Evolutionary conservation across 2,113 vertebrate species (phyloP).

Genomic region (human): GRCh38 chr9:136005501-136006000

Average conservation of each 20-base stretch:
- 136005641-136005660: no score
- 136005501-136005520: no score
- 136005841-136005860: not conserved
- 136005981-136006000: not conserved
- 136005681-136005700: no score
- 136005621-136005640: not conserved
- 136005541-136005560: no score
- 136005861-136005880: rapidly evolving
- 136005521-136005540: rapidly evolving
- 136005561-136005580: not conserved
- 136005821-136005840: not conserved
- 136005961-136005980: rapidly evolving
- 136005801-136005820: not conserved
- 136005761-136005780: no score
- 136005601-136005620: rapidly evolving
- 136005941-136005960: not conserved
- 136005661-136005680: not conserved
- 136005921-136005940: not conserved
- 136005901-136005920: rapidly evolving
- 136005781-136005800: not conserved
- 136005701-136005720: rapidly evolving
- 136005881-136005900: rapidly evolving
- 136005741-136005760: not conserved
- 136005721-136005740: rapidly evolving
- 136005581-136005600: not conserved